Evolutionary conservation across 2,888 invertebrate species (phyloP), one percentile per base, ranked within the genome.

Genomic region (Acleris literana): DNA sequence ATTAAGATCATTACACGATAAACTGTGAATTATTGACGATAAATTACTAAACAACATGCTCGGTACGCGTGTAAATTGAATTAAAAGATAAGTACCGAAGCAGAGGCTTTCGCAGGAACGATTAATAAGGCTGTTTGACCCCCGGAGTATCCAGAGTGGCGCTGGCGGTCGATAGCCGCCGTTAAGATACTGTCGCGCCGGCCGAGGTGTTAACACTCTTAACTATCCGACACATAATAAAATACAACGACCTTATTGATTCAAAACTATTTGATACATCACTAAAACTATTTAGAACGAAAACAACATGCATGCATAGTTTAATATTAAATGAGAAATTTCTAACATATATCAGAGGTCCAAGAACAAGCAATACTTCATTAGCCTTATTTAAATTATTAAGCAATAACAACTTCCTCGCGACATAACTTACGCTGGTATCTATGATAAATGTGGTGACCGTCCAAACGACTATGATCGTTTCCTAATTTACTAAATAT

Each of bases 331-430:
- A 77, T 72, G 76, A 73, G 54, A 72, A 77, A 78, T 75, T 73
- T 74, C 71, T 60, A 64, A 72, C 62, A 71, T 69, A 69, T 64
- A 67, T 67, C 65, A 52, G 57, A 48, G 69, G 68, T 53, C 68
- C 57, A 52, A 68, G 70, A 80, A 79, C 79, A 76, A 73, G 82
- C 79, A 79, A 84, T 83, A 79, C 79, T 82, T 86, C 85, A 86
- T 86, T 85, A 86, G 81, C 77, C 82, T 84, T 79, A 86, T 88
- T 88, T 86, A 83, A 84, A 87, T 85, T 81, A 86, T 87, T 80
- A 84, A 81, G 84, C 82, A 85, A 86, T 86, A 83, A 84, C 78
- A 76, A 78, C 75, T 79, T 80, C 79, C 76, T 77, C 76, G 80
- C 76, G 70, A 80, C 81, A 80, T 83, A 83, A 83, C 76, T 84